phyloP scores from a whole-genome alignment of 2,113 vertebrate species.

The Halichoerus grypus region DNA sequence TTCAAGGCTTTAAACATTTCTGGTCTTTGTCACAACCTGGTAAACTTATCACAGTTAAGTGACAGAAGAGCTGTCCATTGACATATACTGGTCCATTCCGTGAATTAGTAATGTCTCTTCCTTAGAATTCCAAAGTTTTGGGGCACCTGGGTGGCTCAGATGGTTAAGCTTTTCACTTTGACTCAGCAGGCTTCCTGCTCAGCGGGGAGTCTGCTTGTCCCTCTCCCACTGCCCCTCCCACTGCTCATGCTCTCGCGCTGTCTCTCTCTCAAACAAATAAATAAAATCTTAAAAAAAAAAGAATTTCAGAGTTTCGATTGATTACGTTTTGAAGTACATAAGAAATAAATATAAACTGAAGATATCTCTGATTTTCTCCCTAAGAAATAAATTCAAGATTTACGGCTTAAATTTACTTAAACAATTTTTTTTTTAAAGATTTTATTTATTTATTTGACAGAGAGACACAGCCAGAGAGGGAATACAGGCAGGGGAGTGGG shows the following conservation, averaged over 20 bases:
- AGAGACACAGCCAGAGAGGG: too few relatives aligned
- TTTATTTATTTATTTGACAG: too few relatives aligned
- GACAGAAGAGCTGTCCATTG: not conserved
- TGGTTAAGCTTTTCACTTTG: not conserved
- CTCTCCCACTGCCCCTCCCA: not conserved
- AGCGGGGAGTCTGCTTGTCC: not conserved
- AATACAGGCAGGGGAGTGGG: too few relatives aligned
- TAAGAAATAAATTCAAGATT: not conserved
- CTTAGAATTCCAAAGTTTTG: not conserved
- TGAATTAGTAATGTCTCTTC: not conserved
- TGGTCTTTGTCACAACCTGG: not conserved
- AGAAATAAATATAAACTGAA: not conserved
- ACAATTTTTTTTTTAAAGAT: not conserved
- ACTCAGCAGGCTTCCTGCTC: not conserved
- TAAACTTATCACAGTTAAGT: not conserved
- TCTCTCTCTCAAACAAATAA: not conserved
- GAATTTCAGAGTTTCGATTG: not conserved
- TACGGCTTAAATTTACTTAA: constrained; percentile 43
- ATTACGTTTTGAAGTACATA: not conserved
- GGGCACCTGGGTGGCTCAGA: not conserved
- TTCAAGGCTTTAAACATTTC: not conserved
- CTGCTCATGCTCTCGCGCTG: not conserved
- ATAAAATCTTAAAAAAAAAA: not conserved
- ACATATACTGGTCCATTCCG: accelerated
- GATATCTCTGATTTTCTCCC: not conserved